A percentile compares a stretch with the other conserved stretches of the same genome.
Evolutionary conservation across 2,113 vertebrate genomes (phyloP).

Genomic region (Nothobranchius furzeri): DNA sequence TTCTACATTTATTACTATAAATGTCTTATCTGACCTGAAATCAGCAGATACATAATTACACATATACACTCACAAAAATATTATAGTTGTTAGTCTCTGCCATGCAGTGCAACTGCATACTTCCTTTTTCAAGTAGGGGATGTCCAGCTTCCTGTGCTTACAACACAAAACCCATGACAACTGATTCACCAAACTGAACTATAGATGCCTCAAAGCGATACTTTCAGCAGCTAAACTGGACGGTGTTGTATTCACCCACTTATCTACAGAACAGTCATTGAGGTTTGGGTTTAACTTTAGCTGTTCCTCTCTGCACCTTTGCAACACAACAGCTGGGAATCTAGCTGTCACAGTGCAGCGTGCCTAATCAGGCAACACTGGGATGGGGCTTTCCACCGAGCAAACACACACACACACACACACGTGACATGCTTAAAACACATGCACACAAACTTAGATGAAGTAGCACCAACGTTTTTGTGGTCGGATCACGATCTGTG

Average conservation of each 20-base stretch:
- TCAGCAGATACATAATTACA: not conserved
- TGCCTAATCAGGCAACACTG: constrained; percentile 63
- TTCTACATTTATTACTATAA: not conserved
- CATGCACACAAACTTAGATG: constrained; percentile 29
- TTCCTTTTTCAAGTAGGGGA: constrained; percentile 68
- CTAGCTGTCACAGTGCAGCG: constrained; percentile 63
- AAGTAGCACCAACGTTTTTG: constrained; percentile 51
- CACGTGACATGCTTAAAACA: constrained; percentile 57
- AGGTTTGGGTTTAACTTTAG: constrained; percentile 39
- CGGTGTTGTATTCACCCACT: constrained; percentile 9
- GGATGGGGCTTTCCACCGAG: constrained; percentile 74
- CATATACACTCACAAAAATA: constrained; percentile 10
- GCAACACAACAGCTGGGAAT: constrained; percentile 76
- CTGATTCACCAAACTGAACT: constrained; percentile 34
- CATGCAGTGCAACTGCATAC: constrained; percentile 50
- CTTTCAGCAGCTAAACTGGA: constrained; percentile 12
- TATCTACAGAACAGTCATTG: constrained; percentile 21
- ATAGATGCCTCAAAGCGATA: constrained; percentile 31
- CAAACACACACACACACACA: constrained; percentile 28
- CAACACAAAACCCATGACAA: constrained; percentile 59
- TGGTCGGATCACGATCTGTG: constrained; percentile 51
- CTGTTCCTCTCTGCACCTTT: constrained; percentile 26
- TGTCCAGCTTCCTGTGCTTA: constrained; percentile 71
- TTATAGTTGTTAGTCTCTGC: constrained; percentile 32
- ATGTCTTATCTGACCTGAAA: not conserved